Evolutionary conservation across 1,140 invertebrate genomes (phyloP).

Genomic region (Metaphire vulgaris): DNA sequence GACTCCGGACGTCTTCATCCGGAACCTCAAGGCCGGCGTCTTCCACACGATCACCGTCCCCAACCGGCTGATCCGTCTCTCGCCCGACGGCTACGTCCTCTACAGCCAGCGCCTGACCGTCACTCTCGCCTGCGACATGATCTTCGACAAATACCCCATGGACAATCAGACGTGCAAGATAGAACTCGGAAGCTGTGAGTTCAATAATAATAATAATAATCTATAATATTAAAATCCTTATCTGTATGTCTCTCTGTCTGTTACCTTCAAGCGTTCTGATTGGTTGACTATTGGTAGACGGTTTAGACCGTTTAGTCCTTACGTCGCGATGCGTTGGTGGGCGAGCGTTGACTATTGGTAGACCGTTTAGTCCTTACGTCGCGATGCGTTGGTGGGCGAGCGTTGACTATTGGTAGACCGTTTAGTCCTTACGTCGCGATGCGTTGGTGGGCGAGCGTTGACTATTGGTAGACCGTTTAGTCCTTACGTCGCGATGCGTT

Average conservation of each 20-base stretch:
- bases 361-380: no score
- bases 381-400: no score
- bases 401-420: no score
- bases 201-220: constrained; percentile 50
- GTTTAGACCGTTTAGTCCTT: neutral
- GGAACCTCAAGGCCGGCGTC: constrained; percentile 58
- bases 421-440: no score
- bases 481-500: no score
- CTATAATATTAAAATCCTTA: neutral
- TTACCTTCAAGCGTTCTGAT: neutral
- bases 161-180: constrained; percentile 84
- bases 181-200: constrained; percentile 75
- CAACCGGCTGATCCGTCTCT: constrained; percentile 59
- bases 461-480: no score
- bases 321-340: neutral
- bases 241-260: neutral
- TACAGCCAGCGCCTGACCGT: constrained; percentile 32
- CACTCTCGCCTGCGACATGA: constrained; percentile 73
- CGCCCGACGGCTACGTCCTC: constrained; percentile 22
- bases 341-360: neutral
- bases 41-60: constrained; percentile 51
- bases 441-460: no score
- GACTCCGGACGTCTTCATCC: constrained; percentile 63
- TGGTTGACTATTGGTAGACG: neutral
- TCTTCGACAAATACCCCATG: constrained; percentile 90